These are phyloP conservation scores for Festucalex cinctus DNA, from an alignment of 2,113 vertebrate species.

Conservation along the genomic window DNA sequence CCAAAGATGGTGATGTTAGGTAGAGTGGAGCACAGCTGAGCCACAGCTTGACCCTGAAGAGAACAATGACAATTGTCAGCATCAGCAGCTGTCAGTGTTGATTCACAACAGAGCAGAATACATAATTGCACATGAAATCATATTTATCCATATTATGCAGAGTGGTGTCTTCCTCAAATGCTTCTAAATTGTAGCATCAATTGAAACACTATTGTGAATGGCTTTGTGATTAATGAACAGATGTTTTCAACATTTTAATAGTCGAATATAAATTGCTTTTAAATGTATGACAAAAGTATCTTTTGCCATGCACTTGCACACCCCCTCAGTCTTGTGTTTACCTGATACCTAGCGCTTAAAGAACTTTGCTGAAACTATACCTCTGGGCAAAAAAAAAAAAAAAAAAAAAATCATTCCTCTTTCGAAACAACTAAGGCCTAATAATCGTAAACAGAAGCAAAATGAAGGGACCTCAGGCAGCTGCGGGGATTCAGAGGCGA, in stretches of 20 bases:
- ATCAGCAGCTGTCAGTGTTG: constrained; percentile 3
- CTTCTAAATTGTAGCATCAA: neutral
- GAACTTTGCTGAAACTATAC: too few relatives aligned
- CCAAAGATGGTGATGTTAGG: constrained; percentile 91
- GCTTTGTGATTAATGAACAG: neutral
- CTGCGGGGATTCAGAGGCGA: too few relatives aligned
- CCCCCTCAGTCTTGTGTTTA: too few relatives aligned
- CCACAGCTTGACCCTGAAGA: constrained; percentile 91
- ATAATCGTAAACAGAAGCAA: too few relatives aligned
- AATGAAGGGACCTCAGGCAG: too few relatives aligned
- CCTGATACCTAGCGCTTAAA: too few relatives aligned
- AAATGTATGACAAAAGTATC: too few relatives aligned
- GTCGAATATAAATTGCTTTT: too few relatives aligned
- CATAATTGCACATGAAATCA: neutral
- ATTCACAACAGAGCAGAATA: neutral
- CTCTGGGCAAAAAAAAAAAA: too few relatives aligned
- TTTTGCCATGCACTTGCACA: too few relatives aligned
- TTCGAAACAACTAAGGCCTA: too few relatives aligned
- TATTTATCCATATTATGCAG: neutral
- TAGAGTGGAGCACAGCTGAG: constrained; percentile 92
- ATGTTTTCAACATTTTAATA: neutral
- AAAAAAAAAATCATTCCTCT: too few relatives aligned
- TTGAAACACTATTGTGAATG: neutral
- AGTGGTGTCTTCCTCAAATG: neutral
- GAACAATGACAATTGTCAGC: constrained; percentile 30